Base-by-base conservation (phyloP, 1,140 invertebrate genomes). In the Drosophila takahashii region DNA sequence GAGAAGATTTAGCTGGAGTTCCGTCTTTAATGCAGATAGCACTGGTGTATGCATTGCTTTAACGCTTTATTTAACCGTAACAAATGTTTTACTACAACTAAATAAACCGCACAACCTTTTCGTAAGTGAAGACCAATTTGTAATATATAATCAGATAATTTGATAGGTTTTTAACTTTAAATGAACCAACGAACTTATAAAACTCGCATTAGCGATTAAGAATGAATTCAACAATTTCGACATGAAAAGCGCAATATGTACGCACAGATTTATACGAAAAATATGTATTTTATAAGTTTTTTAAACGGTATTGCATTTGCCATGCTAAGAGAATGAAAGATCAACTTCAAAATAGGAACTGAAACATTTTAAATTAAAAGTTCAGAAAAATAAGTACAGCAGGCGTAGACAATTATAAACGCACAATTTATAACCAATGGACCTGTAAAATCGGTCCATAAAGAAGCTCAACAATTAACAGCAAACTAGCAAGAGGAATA, bases 211-310 rank as follows among this genome's bases (percentile, higher is more conserved):
- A 60, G 34, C 22, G 51, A 54, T 16, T 11, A 44, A 29, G 61
- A 10, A 69, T 45, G 45, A 42, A 34, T 8, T n/a, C 15, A 26
- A 16, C 13, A 32, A 15, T 36, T 36, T 32, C 34, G 26, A 29
- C 39, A 44, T 32, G 34, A 26, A 45, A 4, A 53, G 16, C 6
- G 2, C n/a, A 36, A 44, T 36, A 26, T 27, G 22, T 39, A 66
- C 29, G 64, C 39, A 66, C 61, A 70, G 11, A 47, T 18, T 26
- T 56, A 69, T n/a, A 70, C 16, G n/a, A 36, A 52, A 11, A 16
- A 1, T 4, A 16, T 53, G 26, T 56, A 70, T 69, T 70, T 69
- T 70, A 22, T 70, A 70, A 13, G 42, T 48, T 70, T 69, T 69
- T 27, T 42, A 11, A 16, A 3, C 10, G 34, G n/a, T n/a, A 22